Percentiles rank a stretch among this genome's conserved stretches.
Conservation (phyloP, 2,113 vertebrate species). For the Nothobranchius furzeri region DNA sequence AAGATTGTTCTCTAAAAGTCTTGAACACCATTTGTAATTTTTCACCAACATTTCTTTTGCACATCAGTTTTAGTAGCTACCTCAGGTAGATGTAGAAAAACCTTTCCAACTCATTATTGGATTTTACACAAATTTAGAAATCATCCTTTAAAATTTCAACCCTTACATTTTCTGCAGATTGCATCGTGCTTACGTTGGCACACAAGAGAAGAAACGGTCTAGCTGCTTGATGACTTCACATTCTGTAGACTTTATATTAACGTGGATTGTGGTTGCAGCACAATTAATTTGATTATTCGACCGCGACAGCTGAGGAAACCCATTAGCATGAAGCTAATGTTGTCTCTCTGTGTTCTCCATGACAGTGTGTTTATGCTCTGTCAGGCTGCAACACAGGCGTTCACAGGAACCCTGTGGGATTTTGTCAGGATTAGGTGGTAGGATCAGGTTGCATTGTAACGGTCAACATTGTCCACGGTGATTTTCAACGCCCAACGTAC, state of each 20-base stretch:
- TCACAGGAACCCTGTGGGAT: conserved; percentile 57
- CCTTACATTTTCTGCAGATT: background rate
- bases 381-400: conserved; percentile 23
- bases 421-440: conserved; percentile 71
- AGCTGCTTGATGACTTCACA: conserved; percentile 42
- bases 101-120: background rate
- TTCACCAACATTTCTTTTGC: no score
- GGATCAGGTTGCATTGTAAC: conserved; percentile 63
- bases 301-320: conserved; percentile 48
- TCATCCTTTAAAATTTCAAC: background rate
- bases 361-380: conserved; percentile 59
- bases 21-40: no score
- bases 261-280: conserved; percentile 44
- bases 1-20: background rate
- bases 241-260: conserved; percentile 47
- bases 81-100: background rate
- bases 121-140: background rate
- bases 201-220: conserved; percentile 12
- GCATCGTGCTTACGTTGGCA: background rate
- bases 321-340: background rate
- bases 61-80: background rate
- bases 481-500: conserved; percentile 32
- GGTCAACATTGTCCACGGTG: conserved; percentile 38
- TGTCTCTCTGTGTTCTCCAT: conserved; percentile 30
- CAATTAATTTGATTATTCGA: conserved; percentile 38